Conservation (phyloP, 1,140 invertebrate species). For the Conopomorpha cramerella region DNA sequence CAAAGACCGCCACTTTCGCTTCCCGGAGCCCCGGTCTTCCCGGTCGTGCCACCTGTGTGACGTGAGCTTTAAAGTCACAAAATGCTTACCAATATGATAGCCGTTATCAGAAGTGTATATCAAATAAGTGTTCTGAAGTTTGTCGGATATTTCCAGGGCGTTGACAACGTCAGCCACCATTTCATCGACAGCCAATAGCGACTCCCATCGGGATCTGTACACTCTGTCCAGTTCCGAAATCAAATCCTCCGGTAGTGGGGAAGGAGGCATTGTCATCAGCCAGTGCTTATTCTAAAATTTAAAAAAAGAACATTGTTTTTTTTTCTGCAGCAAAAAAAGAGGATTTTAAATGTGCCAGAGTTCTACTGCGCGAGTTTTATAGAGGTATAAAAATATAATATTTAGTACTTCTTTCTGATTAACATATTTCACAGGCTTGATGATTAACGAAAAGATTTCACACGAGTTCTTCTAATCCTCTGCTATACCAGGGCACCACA, state of each 20-base stretch:
- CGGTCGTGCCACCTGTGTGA: too few species aligned
- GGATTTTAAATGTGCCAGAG: too few species aligned
- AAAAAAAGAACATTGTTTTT: neutral
- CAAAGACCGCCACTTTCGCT: too few species aligned
- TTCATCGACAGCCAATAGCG: slow-evolving; percentile 85
- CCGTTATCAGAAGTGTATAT: slow-evolving; percentile 90
- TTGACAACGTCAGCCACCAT: slow-evolving; percentile 71
- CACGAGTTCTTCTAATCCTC: too few species aligned
- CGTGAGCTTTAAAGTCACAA: slow-evolving; percentile 2
- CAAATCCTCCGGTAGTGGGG: slow-evolving; percentile 62
- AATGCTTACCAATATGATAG: slow-evolving; percentile 77
- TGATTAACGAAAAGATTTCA: too few species aligned
- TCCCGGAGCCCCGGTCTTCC: too few species aligned
- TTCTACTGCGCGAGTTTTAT: too few species aligned
- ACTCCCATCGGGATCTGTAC: slow-evolving; percentile 74
- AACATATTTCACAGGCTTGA: too few species aligned
- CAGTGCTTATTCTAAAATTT: slow-evolving; percentile 76
- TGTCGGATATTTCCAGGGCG: slow-evolving; percentile 53
- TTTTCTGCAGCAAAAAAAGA: neutral
- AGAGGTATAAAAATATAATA: too few species aligned
- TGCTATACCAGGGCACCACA: too few species aligned
- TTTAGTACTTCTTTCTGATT: too few species aligned
- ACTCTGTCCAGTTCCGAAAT: slow-evolving; percentile 68
- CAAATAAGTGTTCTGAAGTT: slow-evolving; percentile 77
- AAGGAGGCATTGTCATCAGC: slow-evolving; percentile 71